Base-by-base conservation (phyloP, 2,113 vertebrate genomes). In the Charadrius vociferus region DNA sequence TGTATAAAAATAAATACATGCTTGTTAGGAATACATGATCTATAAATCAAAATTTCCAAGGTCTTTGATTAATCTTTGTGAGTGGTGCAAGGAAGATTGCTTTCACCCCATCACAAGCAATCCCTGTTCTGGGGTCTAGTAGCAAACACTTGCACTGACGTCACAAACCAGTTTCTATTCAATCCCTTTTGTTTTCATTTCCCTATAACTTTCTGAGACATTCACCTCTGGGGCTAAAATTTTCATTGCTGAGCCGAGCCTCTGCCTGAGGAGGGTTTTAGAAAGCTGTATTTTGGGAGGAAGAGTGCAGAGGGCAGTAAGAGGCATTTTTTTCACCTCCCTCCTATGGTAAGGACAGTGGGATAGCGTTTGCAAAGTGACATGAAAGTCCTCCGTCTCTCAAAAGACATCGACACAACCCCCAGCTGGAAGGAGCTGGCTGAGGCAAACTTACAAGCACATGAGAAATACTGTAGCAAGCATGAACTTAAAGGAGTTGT, bases 41-140 rank as follows among this genome's bases (percentile, higher is more conserved):
- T 52, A 82, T 95, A 78, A 86, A 90, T 91, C 88, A 92, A 79
- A 29, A 66, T 80, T 81, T 58, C 88, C 80, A 68, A 92, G 67
- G 53, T 74, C 59, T 96, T 90, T 79, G 53, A 74, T 96, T 67
- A 92, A 86, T 86, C n/a, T 58, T 63, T 65, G 43, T 67, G 67
- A 86, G 53, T 43, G 37, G 45, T 66, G 50, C 86, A 74, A 78
- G 56, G 81, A 62, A 39, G 17, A 88, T 72, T 87, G 66, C 43
- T 89, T 88, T 89, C 81, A 94, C 59, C 15, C 39, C 88, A 43
- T 81, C 77, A 86, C 30, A 81, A 81, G 65, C 61, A 55, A 84
- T 93, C 30, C 21, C 71, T 61, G 30, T 39, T 89, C 56, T 67
- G 83, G n/a, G 50, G 6, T 81, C 9, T 27, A 30, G 73, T 13